phyloP scores from a whole-genome alignment of 2,797 vertebrate genomes.

The Champsocephalus esox region DNA sequence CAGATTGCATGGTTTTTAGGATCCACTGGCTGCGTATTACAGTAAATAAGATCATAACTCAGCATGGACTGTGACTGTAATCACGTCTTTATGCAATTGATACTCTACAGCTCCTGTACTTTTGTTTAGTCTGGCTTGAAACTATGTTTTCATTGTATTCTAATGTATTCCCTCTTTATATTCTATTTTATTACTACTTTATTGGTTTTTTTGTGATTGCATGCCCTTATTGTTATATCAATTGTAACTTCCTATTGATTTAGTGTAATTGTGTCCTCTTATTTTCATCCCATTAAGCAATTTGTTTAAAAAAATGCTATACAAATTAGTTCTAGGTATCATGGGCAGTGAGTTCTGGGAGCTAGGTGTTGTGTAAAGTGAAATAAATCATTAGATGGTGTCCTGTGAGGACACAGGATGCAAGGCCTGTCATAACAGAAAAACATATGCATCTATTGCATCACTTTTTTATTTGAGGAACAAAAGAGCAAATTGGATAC shows the following conservation, averaged over 20 bases:
- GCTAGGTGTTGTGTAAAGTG: neutral
- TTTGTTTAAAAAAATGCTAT: neutral
- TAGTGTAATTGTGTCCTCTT: neutral
- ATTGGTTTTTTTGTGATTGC: neutral
- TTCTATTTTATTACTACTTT: neutral
- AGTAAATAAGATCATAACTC: neutral
- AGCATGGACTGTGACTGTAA: neutral
- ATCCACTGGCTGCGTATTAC: slow-evolving; percentile 30
- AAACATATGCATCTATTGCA: neutral
- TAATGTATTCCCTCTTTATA: neutral
- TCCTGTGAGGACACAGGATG: neutral
- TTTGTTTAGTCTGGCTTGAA: neutral
- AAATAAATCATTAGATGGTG: neutral
- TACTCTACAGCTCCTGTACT: neutral
- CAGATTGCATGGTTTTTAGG: slow-evolving; percentile 65
- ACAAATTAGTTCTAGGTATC: neutral
- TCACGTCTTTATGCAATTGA: neutral
- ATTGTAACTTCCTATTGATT: neutral
- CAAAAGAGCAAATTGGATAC: neutral
- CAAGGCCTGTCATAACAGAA: neutral
- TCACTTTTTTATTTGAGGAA: neutral
- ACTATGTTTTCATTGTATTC: neutral
- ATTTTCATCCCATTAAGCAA: neutral
- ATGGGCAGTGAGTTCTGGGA: neutral
- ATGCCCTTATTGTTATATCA: neutral